Evolutionary conservation across 2,797 vertebrate species (phyloP).

Genomic region (Spea hammondii): DNA sequence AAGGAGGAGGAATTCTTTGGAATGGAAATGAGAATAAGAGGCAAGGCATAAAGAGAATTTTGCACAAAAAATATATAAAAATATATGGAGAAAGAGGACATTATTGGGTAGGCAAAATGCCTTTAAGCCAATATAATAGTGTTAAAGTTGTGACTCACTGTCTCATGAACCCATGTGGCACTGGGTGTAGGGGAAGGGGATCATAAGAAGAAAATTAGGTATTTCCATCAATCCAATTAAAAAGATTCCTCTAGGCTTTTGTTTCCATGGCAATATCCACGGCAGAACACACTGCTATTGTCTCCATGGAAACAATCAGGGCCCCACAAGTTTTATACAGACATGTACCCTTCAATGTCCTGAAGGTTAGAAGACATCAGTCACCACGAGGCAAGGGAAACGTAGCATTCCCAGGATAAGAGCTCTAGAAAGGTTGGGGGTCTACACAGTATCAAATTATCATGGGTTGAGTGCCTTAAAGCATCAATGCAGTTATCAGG

Average conservation of each 20-base stretch:
- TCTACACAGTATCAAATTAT: too few relatives aligned
- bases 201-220: background rate
- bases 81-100: background rate
- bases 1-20: too few relatives aligned
- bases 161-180: background rate
- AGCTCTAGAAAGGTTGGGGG: too few relatives aligned
- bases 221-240: slow-evolving; percentile 17
- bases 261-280: slow-evolving; percentile 35
- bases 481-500: too few relatives aligned
- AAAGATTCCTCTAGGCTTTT: slow-evolving; percentile 26
- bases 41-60: too few relatives aligned
- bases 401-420: too few relatives aligned
- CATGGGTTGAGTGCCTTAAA: too few relatives aligned
- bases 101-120: background rate
- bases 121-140: background rate
- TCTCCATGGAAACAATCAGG: slow-evolving; percentile 20
- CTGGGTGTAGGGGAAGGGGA: background rate
- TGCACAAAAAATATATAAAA: background rate
- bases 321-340: slow-evolving; percentile 2
- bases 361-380: background rate
- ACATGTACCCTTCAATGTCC: background rate
- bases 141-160: background rate
- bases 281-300: slow-evolving; percentile 26
- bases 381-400: background rate
- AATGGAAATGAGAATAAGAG: too few relatives aligned